phyloP scores from a whole-genome alignment of 2,888 invertebrate species.

The Pemphredon lugubris region DNA sequence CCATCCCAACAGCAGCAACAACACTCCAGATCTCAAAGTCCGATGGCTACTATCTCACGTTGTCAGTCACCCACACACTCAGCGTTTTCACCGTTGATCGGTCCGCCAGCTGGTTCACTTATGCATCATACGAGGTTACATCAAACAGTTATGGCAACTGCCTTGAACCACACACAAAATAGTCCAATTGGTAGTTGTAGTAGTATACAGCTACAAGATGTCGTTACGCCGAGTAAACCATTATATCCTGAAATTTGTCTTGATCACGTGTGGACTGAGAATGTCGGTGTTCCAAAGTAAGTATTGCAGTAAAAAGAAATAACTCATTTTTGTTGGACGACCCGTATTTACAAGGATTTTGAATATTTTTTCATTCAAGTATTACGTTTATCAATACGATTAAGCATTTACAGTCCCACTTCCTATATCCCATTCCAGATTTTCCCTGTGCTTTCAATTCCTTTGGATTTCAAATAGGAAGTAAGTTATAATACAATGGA shows the following conservation, averaged over 20 bases:
- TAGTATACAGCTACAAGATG: constrained; percentile 71
- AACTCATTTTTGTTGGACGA: too few relatives aligned
- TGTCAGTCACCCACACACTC: constrained; percentile 79
- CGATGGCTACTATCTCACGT: constrained; percentile 82
- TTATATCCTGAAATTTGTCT: constrained; percentile 93
- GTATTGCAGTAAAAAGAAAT: too few relatives aligned
- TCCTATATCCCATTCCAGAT: constrained; percentile 54
- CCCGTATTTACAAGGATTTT: too few relatives aligned
- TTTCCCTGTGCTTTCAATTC: constrained; percentile 50
- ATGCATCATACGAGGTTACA: constrained; percentile 74
- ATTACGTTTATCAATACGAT: too few relatives aligned
- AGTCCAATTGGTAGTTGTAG: constrained; percentile 69
- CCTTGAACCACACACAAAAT: constrained; percentile 68
- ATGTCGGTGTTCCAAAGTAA: constrained; percentile 79
- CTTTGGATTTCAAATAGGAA: constrained; percentile 59
- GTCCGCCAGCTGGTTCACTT: constrained; percentile 63
- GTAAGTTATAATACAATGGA: constrained; percentile 45
- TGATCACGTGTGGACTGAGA: constrained; percentile 95
- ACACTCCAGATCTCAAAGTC: constrained; percentile 82
- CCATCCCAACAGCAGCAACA: constrained; percentile 74
- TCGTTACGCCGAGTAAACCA: constrained; percentile 82
- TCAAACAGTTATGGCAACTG: constrained; percentile 73
- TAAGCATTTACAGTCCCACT: not conserved
- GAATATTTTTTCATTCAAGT: too few relatives aligned
- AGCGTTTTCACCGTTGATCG: constrained; percentile 72